A percentile compares a stretch with the other conserved stretches of the same genome.
phyloP scores from a whole-genome alignment of 2,888 invertebrate genomes.

The Serripes groenlandicus region DNA sequence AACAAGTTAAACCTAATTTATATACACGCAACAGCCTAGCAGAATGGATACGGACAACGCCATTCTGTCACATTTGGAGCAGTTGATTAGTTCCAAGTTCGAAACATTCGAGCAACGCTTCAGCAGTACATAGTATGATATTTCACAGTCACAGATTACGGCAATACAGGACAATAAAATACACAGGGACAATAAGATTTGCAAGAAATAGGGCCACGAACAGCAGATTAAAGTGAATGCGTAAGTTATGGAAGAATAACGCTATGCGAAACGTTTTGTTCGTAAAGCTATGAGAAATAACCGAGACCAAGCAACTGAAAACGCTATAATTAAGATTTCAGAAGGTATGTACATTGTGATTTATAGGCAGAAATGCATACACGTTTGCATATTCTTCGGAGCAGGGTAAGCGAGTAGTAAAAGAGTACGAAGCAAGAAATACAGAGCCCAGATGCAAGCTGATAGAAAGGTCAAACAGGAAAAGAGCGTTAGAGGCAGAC shows the following conservation, averaged over 20 bases:
- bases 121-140: neutral
- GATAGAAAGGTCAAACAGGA: constrained; percentile 35
- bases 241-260: no score
- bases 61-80: neutral
- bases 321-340: no score
- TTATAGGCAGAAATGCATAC: no score
- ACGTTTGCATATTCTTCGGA: no score
- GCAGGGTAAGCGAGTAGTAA: no score
- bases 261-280: no score
- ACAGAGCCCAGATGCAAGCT: constrained; percentile 35
- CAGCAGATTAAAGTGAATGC: no score
- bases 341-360: no score
- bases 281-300: no score
- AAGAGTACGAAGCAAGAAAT: no score
- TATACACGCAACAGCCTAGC: neutral
- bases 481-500: neutral
- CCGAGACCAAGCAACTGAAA: no score
- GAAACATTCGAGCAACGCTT: neutral
- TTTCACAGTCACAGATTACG: constrained; percentile 5
- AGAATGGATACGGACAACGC: neutral
- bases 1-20: neutral
- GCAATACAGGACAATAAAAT: neutral
- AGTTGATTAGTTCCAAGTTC: neutral
- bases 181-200: neutral
- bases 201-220: no score